Evolutionary conservation across 2,888 invertebrate species (phyloP).

Genomic region (Cyrtodaria siliqua): DNA sequence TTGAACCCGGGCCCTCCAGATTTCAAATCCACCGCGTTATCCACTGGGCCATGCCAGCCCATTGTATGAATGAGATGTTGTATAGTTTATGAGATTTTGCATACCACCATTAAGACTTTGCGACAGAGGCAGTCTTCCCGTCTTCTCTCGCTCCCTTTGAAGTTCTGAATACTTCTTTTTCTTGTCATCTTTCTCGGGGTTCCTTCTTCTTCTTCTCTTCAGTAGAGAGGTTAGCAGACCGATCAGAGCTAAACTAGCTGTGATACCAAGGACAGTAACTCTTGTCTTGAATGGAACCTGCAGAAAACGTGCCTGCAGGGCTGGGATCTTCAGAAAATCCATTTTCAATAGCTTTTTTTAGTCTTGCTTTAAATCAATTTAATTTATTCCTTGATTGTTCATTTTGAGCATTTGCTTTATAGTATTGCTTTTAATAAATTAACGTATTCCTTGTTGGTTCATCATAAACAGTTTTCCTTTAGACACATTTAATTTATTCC

Average conservation of each 20-base stretch:
- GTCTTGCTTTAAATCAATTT: no score
- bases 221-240: slow-evolving; percentile 92
- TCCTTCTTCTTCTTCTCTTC: slow-evolving; percentile 67
- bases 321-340: slow-evolving; percentile 30
- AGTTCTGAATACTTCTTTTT: slow-evolving; percentile 40
- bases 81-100: no score
- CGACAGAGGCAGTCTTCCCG: slow-evolving; percentile 48
- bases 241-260: slow-evolving; percentile 93
- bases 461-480: no score
- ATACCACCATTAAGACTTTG: slow-evolving; percentile 74
- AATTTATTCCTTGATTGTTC: no score
- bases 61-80: no score
- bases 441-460: no score
- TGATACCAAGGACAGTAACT: slow-evolving; percentile 91
- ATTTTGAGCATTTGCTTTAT: no score
- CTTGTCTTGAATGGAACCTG: slow-evolving; percentile 85
- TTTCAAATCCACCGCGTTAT: no score
- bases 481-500: no score
- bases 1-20: no score
- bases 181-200: slow-evolving; percentile 30
- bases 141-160: slow-evolving; percentile 58
- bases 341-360: slow-evolving; percentile 4
- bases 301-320: slow-evolving; percentile 38
- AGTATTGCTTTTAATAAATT: no score
- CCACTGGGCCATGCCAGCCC: no score